Evolutionary conservation across 2,888 invertebrate genomes (phyloP).

Genomic region (Diarsia mendica): DNA sequence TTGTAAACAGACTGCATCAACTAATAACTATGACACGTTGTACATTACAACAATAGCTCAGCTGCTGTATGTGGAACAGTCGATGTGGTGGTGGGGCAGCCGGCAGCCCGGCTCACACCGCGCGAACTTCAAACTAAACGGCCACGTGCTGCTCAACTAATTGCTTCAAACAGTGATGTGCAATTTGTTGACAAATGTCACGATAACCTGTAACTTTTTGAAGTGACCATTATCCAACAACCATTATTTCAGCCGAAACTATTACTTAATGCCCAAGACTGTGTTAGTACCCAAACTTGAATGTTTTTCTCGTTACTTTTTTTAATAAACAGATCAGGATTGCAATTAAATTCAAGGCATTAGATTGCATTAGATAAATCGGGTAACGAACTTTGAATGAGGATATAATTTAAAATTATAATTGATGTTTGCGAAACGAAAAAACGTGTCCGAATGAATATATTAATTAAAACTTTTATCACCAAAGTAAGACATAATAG

Average conservation of each 20-base stretch:
- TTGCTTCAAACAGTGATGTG: constrained; percentile 53
- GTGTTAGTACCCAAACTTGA: constrained; percentile 4
- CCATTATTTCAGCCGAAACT: not conserved
- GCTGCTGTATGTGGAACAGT: constrained; percentile 54
- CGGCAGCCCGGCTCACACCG: constrained; percentile 30
- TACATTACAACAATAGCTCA: constrained; percentile 63
- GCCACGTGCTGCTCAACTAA: constrained; percentile 66
- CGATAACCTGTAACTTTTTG: constrained; percentile 4
- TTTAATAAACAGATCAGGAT: constrained; percentile 1
- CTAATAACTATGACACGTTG: constrained; percentile 66
- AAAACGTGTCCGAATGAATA: constrained; percentile 43
- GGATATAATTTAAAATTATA: constrained; percentile 47
- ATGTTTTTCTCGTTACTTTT: constrained; percentile 23
- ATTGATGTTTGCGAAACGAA: constrained; percentile 51
- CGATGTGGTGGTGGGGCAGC: constrained; percentile 37
- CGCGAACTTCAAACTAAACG: constrained; percentile 46
- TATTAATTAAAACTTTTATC: constrained; percentile 54
- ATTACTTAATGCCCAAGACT: not conserved
- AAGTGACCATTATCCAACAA: constrained; percentile 13
- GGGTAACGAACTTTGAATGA: constrained; percentile 49
- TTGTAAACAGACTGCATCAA: constrained; percentile 75
- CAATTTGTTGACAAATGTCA: constrained; percentile 30
- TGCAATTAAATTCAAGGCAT: constrained; percentile 50
- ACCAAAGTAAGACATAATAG: constrained; percentile 63
- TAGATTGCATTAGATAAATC: constrained; percentile 38